Evolutionary conservation across 1,140 invertebrate genomes (phyloP).

Genomic region (Linepithema humile): DNA sequence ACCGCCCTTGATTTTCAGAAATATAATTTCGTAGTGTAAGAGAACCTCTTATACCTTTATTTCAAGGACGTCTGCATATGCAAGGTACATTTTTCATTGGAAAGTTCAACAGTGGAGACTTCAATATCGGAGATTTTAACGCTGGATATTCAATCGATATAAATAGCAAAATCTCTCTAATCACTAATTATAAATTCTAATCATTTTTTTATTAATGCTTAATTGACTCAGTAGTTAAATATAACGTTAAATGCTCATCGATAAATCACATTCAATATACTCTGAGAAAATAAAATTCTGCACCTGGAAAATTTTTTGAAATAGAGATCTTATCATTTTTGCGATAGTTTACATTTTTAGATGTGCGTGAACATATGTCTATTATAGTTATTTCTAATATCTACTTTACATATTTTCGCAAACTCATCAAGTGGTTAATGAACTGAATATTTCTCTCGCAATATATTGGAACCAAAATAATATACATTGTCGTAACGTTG

Average conservation of each 20-base stretch:
- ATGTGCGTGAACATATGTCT: neutral
- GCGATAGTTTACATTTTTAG: neutral
- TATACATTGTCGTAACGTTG: neutral
- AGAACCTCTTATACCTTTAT: conserved; percentile 42
- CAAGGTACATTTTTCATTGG: neutral
- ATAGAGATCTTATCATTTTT: neutral
- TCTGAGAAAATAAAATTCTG: neutral
- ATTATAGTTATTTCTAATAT: too few species aligned
- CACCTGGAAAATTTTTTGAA: neutral
- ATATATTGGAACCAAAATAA: neutral
- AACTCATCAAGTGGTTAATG: too few species aligned
- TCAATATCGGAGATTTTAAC: neutral
- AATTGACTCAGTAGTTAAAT: neutral
- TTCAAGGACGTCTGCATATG: conserved; percentile 24
- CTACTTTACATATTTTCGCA: too few species aligned
- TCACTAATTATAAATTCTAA: neutral
- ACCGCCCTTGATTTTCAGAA: conserved; percentile 31
- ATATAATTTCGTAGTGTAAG: neutral
- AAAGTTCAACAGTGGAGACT: neutral
- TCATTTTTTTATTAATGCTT: neutral
- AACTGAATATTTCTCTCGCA: neutral
- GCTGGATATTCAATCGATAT: neutral
- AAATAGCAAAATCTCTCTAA: neutral
- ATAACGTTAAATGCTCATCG: neutral
- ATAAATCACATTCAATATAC: neutral